Evolutionary conservation across 2,797 vertebrate species (phyloP).

Genomic region (Potorous gilbertii): DNA sequence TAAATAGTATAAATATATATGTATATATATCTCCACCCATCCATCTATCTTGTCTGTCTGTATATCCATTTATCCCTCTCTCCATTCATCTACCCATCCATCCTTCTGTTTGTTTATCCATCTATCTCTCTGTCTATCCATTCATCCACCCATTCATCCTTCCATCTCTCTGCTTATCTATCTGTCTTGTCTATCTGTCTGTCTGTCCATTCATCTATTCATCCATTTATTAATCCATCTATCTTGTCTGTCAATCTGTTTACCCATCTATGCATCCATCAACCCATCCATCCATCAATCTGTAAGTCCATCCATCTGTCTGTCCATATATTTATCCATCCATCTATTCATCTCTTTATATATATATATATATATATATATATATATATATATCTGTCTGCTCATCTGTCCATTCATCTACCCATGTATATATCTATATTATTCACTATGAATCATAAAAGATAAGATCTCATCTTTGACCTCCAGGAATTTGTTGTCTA

Average conservation of each 20-base stretch:
- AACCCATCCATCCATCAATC: too few relatives aligned
- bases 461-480: not conserved
- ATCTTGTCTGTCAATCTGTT: too few relatives aligned
- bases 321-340: too few relatives aligned
- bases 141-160: rapidly evolving
- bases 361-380: too few relatives aligned
- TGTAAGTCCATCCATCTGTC: too few relatives aligned
- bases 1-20: not conserved
- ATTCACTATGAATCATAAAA: not conserved
- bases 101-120: not conserved
- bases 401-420: too few relatives aligned
- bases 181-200: not conserved
- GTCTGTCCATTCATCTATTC: not conserved
- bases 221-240: too few relatives aligned
- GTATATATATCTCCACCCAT: not conserved
- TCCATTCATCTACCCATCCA: not conserved
- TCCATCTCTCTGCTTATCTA: not conserved
- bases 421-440: not conserved
- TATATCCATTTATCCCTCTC: not conserved
- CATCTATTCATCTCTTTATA: too few relatives aligned
- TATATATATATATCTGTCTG: too few relatives aligned
- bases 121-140: not conserved
- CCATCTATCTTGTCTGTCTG: not conserved
- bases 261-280: rapidly evolving
- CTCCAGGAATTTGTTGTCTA: not conserved